Conservation (phyloP, 35 echinoderm and acorn worm species). For the Nesometra sesokonis region DNA sequence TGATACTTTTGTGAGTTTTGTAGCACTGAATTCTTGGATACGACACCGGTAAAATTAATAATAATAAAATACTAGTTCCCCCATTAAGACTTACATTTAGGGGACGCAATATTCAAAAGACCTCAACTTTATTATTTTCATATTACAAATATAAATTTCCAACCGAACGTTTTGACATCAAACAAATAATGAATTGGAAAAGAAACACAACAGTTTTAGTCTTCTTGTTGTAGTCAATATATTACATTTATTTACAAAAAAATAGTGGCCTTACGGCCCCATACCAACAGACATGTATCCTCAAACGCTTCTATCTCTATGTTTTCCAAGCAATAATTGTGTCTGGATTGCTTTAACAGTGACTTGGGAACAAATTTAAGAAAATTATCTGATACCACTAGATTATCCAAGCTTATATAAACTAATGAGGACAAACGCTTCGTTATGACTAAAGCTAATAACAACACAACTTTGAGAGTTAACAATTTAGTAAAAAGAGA, state of each 20-base stretch:
- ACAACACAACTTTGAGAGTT: conserved; percentile 3
- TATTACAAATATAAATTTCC: no score
- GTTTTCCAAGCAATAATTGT: background rate
- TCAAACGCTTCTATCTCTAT: background rate
- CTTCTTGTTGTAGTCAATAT: no score
- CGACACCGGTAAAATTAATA: no score
- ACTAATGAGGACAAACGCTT: background rate
- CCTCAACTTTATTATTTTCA: background rate
- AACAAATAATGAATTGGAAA: no score
- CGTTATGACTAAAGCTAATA: background rate
- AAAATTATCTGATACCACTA: background rate
- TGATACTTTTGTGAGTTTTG: no score
- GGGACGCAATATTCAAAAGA: background rate
- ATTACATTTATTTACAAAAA: no score
- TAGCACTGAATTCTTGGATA: no score
- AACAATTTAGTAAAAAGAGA: conserved; percentile 1
- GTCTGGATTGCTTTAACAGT: background rate
- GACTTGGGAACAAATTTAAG: background rate
- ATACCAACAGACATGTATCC: background rate
- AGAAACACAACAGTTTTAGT: no score
- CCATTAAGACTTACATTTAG: no score
- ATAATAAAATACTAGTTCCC: background rate
- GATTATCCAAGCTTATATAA: background rate
- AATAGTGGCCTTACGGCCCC: no score
- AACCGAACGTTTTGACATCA: no score